phyloP scores from a whole-genome alignment of 2,888 invertebrate genomes.

The Drosophila tanythrix region DNA sequence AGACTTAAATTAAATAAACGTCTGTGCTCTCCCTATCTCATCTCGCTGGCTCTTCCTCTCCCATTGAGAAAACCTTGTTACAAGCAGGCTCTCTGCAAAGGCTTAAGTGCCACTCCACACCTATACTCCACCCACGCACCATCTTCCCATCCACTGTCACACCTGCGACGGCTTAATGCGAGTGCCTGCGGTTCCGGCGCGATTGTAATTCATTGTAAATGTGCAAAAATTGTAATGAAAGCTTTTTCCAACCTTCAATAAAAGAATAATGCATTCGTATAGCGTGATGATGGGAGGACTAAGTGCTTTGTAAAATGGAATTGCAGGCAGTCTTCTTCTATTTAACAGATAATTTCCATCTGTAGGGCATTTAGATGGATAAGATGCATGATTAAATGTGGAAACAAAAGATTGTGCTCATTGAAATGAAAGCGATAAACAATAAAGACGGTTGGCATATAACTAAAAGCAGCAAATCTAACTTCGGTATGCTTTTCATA shows the following conservation, averaged over 20 bases:
- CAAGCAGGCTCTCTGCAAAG: constrained; percentile 43
- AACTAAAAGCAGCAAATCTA: not conserved
- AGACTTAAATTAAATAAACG: constrained; percentile 37
- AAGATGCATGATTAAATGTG: not conserved
- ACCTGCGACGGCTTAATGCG: constrained; percentile 26
- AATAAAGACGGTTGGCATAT: not conserved
- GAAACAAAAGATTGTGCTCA: not conserved
- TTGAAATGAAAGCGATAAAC: not conserved
- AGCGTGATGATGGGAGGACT: constrained; percentile 14
- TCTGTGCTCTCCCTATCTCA: constrained; percentile 4
- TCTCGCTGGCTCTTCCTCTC: not conserved
- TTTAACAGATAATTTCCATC: not conserved
- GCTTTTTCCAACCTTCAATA: constrained; percentile 28
- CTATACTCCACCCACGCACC: not conserved
- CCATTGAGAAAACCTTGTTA: constrained; percentile 12
- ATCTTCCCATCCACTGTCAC: not conserved
- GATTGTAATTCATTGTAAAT: constrained; percentile 49
- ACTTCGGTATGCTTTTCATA: not conserved
- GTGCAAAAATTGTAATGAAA: constrained; percentile 43
- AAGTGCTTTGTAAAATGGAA: constrained; percentile 24
- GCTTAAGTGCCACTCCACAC: constrained; percentile 49
- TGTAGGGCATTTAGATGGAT: not conserved
- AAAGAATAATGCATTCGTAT: constrained; percentile 31
- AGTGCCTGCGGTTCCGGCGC: constrained; percentile 32
- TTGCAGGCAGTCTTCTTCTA: not conserved